phyloP scores from a whole-genome alignment of 1,140 invertebrate genomes.

The Orius insidiosus region DNA sequence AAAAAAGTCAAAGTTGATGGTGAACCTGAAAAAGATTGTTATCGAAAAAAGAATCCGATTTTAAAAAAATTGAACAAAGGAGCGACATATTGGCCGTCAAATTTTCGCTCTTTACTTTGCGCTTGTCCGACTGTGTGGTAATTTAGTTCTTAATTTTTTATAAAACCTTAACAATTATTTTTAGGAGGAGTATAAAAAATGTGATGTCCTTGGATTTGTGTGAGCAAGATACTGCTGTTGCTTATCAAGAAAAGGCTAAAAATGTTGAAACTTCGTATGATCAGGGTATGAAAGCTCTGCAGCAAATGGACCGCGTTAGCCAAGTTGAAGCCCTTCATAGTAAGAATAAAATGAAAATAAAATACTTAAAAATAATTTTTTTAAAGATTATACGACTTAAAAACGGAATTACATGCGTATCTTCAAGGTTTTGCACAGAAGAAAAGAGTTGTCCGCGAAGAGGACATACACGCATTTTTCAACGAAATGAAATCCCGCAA shows the following conservation, averaged over 20 bases:
- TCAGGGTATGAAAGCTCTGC: constrained; percentile 53
- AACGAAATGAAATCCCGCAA: constrained; percentile 60
- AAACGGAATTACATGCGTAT: constrained; percentile 65
- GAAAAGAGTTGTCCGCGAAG: constrained; percentile 70
- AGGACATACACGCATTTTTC: constrained; percentile 86
- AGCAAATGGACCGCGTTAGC: constrained; percentile 58
- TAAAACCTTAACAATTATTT: no score
- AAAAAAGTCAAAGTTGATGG: neutral
- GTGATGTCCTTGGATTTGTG: constrained; percentile 55
- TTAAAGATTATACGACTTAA: constrained; percentile 29
- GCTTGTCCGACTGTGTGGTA: constrained; percentile 29
- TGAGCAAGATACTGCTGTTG: constrained; percentile 62
- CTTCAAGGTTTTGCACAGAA: constrained; percentile 72
- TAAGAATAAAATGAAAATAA: constrained; percentile 21
- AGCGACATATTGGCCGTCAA: constrained; percentile 27
- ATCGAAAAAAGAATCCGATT: neutral
- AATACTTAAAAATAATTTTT: constrained; percentile 3
- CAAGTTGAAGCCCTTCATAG: constrained; percentile 65
- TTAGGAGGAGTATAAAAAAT: constrained; percentile 40
- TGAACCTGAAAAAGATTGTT: neutral
- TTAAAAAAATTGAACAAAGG: constrained; percentile 13
- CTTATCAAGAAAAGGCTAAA: constrained; percentile 68
- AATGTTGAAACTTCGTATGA: constrained; percentile 46
- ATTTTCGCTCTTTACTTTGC: constrained; percentile 33
- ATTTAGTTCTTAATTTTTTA: constrained; percentile 1